Conservation (phyloP, 2,888 invertebrate genomes). For the Hyppa rectilinea region DNA sequence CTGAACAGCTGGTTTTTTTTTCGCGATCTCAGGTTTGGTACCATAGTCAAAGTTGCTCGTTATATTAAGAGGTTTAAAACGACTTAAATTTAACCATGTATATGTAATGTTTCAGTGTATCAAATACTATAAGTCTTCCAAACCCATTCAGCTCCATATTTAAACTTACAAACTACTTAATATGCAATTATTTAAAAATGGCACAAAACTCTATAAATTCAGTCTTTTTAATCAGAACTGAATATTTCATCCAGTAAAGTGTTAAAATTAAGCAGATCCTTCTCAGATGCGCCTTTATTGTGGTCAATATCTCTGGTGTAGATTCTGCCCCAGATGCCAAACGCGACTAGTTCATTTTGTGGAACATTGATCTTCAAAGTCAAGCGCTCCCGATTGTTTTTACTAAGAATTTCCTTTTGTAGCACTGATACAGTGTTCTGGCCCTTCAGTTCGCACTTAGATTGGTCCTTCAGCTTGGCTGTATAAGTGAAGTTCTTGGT, state of each 20-base stretch:
- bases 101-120: neutral
- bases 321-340: conserved; percentile 86
- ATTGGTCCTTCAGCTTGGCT: conserved; percentile 22
- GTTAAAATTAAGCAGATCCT: conserved; percentile 75
- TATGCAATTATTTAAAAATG: conserved; percentile 25
- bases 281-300: conserved; percentile 69
- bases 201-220: conserved; percentile 27
- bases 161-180: neutral
- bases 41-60: no score
- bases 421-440: conserved; percentile 42
- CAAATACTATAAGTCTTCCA: conserved; percentile 24
- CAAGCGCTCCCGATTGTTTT: conserved; percentile 66
- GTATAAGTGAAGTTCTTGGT: conserved; percentile 74
- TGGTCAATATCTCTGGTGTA: conserved; percentile 86
- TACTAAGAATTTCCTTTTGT: conserved; percentile 48
- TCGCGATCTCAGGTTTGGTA: no score
- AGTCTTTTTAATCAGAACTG: conserved; percentile 50
- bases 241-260: conserved; percentile 78
- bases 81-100: no score
- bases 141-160: neutral
- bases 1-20: no score
- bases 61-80: no score
- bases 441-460: conserved; percentile 36
- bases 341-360: conserved; percentile 85
- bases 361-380: conserved; percentile 76